Conservation (phyloP, 2,797 vertebrate genomes). For the Tapirus indicus region DNA sequence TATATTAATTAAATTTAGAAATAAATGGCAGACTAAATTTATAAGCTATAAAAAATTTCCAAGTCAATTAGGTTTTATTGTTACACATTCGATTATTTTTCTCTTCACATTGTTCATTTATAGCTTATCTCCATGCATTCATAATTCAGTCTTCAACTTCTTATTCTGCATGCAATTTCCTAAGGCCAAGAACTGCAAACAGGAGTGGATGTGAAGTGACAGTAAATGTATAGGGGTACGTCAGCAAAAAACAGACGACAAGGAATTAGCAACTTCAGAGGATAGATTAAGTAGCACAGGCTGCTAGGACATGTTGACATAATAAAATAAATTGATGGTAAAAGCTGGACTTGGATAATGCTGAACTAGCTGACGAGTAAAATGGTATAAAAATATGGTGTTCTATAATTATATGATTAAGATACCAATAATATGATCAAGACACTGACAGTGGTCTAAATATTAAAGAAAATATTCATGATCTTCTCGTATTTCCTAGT, state of each 20-base stretch:
- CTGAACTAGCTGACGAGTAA: slow-evolving; percentile 58
- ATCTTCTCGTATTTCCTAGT: slow-evolving; percentile 36
- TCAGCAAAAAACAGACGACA: slow-evolving; percentile 79
- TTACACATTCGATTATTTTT: slow-evolving; percentile 47
- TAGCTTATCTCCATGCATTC: slow-evolving; percentile 75
- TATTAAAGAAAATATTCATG: slow-evolving; percentile 49
- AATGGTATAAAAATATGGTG: slow-evolving; percentile 28
- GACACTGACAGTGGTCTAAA: background rate
- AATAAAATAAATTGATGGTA: slow-evolving; percentile 72
- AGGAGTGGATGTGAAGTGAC: slow-evolving; percentile 78
- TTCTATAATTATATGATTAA: slow-evolving; percentile 8
- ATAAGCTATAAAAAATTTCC: slow-evolving; percentile 67
- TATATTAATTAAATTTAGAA: slow-evolving; percentile 77
- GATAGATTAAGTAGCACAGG: slow-evolving; percentile 79
- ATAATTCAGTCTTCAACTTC: slow-evolving; percentile 66
- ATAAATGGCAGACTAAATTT: slow-evolving; percentile 61
- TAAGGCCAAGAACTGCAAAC: slow-evolving; percentile 78
- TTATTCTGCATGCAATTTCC: slow-evolving; percentile 80
- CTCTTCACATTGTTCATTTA: slow-evolving; percentile 42
- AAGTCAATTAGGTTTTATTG: slow-evolving; percentile 51
- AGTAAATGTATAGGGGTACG: slow-evolving; percentile 72
- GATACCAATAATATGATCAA: slow-evolving; percentile 8
- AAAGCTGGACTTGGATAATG: slow-evolving; percentile 41
- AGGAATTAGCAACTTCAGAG: slow-evolving; percentile 84
- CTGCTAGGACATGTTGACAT: slow-evolving; percentile 68